Evolutionary conservation across 2,113 vertebrate species (phyloP), one percentile per base, ranked within the genome.

Genomic region (Mustelus asterias): DNA sequence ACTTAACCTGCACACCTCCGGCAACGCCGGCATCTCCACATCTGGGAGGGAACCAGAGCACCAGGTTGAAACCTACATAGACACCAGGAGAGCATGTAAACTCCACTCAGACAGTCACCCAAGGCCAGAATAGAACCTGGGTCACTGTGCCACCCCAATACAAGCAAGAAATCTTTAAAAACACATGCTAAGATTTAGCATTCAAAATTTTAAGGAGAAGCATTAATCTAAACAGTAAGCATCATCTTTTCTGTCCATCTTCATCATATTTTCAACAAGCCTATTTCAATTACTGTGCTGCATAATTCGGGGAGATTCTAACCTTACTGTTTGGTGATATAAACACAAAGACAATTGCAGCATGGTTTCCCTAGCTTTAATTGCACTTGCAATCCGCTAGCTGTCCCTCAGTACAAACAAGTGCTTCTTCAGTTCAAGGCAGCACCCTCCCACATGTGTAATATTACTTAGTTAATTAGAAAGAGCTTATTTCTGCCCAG

Each of bases 401-500:
- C 58, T 18, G 3, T 24, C 69, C 67, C 69, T 95, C 94, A 95
- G 69, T 95, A 44, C 94, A 95, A 95, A 72, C 44, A 72, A 70
- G 93, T 72, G 94, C 67, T 95, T 48, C 69, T 48, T 72, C 67
- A 72, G 26, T 26, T 95, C 67, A 44, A 95, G 65, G 67, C 93
- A 95, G 41, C 44, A 6, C 44, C 48, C 37, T 95, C 69, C 94
- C 94, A 95, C 69, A 95, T 95, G 94, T 72, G 94, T 95, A 95
- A 95, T 54, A 76, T 95, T 72, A 72, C 26, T 95, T 70, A 48
- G 94, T 72, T 95, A 95, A 95, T 95, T 95, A 95, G 67, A 95
- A 95, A 95, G 94, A 48, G 94, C 94, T 95, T 95, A 95, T 54
- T 72, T 95, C 67, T 95, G 69, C 94, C 26, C 94, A 95, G 94